These are phyloP conservation scores for Andrena bucephala DNA, from an alignment of 2,888 invertebrate genomes.

Conservation along the genomic window DNA sequence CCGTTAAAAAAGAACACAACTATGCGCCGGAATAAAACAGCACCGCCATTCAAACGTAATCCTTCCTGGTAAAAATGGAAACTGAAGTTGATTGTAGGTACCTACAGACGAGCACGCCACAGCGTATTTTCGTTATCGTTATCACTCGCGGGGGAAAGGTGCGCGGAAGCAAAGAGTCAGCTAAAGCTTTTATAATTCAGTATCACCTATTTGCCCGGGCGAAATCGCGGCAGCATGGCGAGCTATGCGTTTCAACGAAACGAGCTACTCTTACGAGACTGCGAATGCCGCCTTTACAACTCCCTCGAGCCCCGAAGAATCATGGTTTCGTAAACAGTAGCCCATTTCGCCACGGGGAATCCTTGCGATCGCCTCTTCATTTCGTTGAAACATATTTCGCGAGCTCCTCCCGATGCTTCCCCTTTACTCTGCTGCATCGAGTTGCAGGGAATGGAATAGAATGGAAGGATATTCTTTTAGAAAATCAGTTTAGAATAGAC, in stretches of 20 bases:
- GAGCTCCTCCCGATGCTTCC: not conserved
- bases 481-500: not conserved
- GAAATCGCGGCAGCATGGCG: conserved; percentile 41
- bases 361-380: conserved; percentile 21
- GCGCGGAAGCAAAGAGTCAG: not conserved
- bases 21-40: not conserved
- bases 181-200: conserved; percentile 36
- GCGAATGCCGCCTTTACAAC: conserved; percentile 54
- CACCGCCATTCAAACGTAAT: too few relatives aligned
- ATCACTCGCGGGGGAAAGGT: not conserved
- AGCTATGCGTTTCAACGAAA: conserved; percentile 35
- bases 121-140: conserved; percentile 11
- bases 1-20: not conserved
- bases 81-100: too few relatives aligned
- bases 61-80: not conserved
- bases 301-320: conserved; percentile 50
- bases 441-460: not conserved
- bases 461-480: not conserved
- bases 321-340: conserved; percentile 61
- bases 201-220: conserved; percentile 29
- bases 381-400: not conserved
- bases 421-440: not conserved
- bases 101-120: too few relatives aligned
- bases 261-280: conserved; percentile 38
- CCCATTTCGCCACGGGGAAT: conserved; percentile 51